These are phyloP conservation scores for Pomacea canaliculata DNA, from an alignment of 2,888 invertebrate species.

Conservation along the genomic window DNA sequence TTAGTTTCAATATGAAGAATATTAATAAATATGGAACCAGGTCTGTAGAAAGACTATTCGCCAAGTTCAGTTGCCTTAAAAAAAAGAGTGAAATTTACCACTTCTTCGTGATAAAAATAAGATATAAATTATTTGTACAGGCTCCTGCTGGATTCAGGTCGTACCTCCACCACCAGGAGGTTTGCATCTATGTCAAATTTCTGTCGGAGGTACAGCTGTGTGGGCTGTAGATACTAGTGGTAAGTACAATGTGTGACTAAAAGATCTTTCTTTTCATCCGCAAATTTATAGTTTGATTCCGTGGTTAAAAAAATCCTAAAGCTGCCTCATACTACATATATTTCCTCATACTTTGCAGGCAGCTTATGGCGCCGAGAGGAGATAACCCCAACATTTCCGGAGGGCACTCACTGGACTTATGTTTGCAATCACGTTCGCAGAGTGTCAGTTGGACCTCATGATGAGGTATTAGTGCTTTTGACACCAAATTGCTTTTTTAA, in stretches of 20 bases:
- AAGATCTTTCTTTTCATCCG: background rate
- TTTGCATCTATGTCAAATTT: slow-evolving; percentile 76
- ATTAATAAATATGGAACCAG: no score
- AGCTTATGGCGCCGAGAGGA: slow-evolving; percentile 83
- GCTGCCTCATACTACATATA: no score
- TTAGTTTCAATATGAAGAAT: no score
- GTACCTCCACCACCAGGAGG: slow-evolving; percentile 77
- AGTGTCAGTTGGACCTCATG: slow-evolving; percentile 61
- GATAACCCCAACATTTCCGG: slow-evolving; percentile 81
- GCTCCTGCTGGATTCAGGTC: slow-evolving; percentile 83
- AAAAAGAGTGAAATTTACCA: no score
- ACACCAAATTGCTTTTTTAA: no score
- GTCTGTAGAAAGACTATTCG: no score
- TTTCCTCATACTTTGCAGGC: slow-evolving; percentile 69
- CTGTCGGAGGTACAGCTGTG: slow-evolving; percentile 78
- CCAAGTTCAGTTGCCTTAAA: no score
- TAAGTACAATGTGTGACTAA: slow-evolving; percentile 7
- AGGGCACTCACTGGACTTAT: slow-evolving; percentile 83
- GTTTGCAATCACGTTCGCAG: slow-evolving; percentile 63
- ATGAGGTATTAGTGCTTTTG: slow-evolving; percentile 48
- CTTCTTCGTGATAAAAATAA: no score
- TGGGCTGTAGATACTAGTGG: slow-evolving; percentile 82
- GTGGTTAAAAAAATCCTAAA: no score
- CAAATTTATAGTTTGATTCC: background rate
- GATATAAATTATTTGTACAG: slow-evolving; percentile 51